Evolutionary conservation across 2,888 invertebrate genomes (phyloP).

Genomic region (Hydrotaea diabolus): DNA sequence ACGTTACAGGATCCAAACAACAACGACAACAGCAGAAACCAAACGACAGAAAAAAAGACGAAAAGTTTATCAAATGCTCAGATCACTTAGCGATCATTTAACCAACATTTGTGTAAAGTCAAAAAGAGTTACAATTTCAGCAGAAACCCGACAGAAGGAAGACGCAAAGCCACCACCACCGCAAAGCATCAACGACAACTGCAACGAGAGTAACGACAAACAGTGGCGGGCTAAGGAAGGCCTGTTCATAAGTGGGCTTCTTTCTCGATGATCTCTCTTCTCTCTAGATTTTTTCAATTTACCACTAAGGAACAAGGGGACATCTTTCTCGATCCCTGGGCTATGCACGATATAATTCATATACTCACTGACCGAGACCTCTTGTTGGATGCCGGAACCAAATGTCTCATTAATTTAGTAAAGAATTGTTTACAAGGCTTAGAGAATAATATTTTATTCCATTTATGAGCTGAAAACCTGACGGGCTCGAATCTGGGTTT

Average conservation of each 20-base stretch:
- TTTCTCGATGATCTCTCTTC: neutral
- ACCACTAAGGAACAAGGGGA: no score
- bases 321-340: no score
- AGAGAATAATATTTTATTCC: no score
- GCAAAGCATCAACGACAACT: conserved; percentile 18
- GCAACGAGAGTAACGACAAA: no score
- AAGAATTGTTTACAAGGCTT: no score
- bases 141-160: conserved; percentile 51
- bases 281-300: no score
- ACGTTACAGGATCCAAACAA: conserved; percentile 8
- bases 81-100: conserved; percentile 68
- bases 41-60: neutral
- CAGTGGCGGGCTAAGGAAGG: neutral
- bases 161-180: conserved; percentile 33
- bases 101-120: conserved; percentile 67
- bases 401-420: no score
- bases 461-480: no score
- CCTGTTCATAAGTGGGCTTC: neutral
- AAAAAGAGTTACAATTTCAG: conserved; percentile 66
- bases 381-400: no score
- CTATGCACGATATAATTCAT: no score
- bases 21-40: neutral
- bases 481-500: no score
- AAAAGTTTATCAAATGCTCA: conserved; percentile 67
- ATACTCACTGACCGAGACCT: no score